Evolutionary conservation across 2,113 vertebrate genomes (phyloP), one percentile per base, ranked within the genome.

Genomic region (Pagrus major): DNA sequence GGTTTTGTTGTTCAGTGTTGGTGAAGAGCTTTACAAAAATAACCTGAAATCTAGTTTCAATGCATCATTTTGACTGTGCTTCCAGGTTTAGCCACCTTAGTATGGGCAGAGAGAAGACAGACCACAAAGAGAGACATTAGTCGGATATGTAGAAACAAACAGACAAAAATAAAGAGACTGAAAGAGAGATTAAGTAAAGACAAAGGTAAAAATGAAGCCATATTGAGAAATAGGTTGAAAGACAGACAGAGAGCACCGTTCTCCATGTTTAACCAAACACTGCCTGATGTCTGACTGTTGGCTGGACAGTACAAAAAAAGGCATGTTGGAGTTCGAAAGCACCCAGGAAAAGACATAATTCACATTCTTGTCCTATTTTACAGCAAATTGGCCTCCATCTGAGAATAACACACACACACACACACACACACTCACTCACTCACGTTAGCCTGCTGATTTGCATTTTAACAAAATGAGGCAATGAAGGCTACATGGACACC

Each of bases 331-430:
- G 60, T 68, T 74, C 41, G 33, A 78, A 73, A 81, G 79, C 83
- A 59, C 58, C 71, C 64, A 81, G 70, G 71, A 88, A 81, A 89
- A 87, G 71, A 80, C 81, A 88, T 90, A 44, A 80, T 86, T 91
- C 84, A 78, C 81, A 91, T 91, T 90, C 86, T 88, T 89, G 85
- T 86, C 87, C 86, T 81, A 84, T 90, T 92, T 91, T 70, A 83
- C 71, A 79, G 60, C n/a, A 56, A 7, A 73, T 81, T 91, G 88
- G 79, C 83, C 78, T 68, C 42, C 23, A 1, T 80, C 91, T 84
- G 82, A 85, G 80, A 87, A 85, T 66, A 78, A 78, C 33, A 67
- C 74, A 52, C 56, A 37, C 42, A 55, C 27, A 52, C 52, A 52
- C 64, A 9, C 42, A 67, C 67, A 56, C 61, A 37, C 59, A 59